Evolutionary conservation across 1,140 invertebrate species (phyloP), one percentile per base, ranked within the genome.

Genomic region (Ylistrum balloti): DNA sequence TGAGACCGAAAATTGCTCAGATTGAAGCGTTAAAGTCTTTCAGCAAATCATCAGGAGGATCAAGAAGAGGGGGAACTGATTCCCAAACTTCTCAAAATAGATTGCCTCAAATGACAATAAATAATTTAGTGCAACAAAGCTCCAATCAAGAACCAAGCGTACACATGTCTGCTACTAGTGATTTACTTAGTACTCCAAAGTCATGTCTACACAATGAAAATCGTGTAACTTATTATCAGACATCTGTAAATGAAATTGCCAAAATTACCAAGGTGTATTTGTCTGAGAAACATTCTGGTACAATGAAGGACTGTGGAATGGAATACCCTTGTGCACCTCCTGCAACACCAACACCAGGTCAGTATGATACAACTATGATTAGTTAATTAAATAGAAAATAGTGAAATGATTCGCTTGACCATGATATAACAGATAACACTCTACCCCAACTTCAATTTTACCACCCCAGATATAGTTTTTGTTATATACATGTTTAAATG

Each of bases 291-390:
- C 95, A 96, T 88, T 95, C 94, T 1, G 93, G 93, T 22, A 91
- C 88, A 35, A 88, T 95, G 33, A 93, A 90, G 41, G 94, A 95
- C 38, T 93, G 90, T 90, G 95, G 95, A 32, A 91, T 93, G 86
- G 93, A 92, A 33, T 87, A 94, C 85, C 95, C 95, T 38, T 93
- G 95, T 92, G 95, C 95, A 28, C 95, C 95, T 1, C 95, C 95
- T n/a, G 94, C 94, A n/a, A 95, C 95, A 28, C 95, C 95, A 38
- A 94, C 94, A 22, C 93, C 94, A 93, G 95, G 95, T 95, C 92
- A 56, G 86, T 33, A 13, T 38, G 35, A 38, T 38, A 38, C 13
- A 7, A 38, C 13, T 38, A 13, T 38, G n/a, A n/a, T n/a, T n/a
- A n/a, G n/a, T n/a, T n/a, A n/a, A n/a, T n/a, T n/a, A n/a, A n/a